phyloP scores from a whole-genome alignment of 1,140 invertebrate species.

The Hermatobates lingyangjiaoensis region DNA sequence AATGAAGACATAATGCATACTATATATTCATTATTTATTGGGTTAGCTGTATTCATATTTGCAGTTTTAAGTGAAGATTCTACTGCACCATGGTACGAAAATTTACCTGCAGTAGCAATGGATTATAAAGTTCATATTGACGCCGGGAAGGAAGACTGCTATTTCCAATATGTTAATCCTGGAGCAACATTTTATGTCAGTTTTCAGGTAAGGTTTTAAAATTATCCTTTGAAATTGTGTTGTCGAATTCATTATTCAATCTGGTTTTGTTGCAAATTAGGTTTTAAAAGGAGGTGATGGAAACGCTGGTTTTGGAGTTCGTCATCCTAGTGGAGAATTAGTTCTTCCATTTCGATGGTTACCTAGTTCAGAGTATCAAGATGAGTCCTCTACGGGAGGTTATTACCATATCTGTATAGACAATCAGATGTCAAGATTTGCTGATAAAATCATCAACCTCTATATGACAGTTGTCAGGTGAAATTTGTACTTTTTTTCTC shows the following conservation, averaged over 20 bases:
- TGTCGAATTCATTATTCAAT: background rate
- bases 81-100: constrained; percentile 17
- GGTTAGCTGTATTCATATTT: too few species aligned
- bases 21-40: too few species aligned
- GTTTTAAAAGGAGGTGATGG: constrained; percentile 77
- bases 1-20: too few species aligned
- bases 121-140: constrained; percentile 88
- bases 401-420: constrained; percentile 90
- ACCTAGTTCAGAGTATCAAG: constrained; percentile 68
- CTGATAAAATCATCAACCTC: constrained; percentile 77
- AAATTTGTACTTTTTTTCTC: constrained; percentile 1
- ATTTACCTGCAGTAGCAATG: constrained; percentile 73
- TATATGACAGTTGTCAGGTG: constrained; percentile 80
- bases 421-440: constrained; percentile 84
- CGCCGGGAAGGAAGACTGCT: constrained; percentile 86
- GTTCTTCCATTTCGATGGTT: constrained; percentile 82
- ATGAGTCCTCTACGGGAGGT: constrained; percentile 52
- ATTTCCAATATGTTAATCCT: constrained; percentile 77
- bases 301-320: constrained; percentile 76
- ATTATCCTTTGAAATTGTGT: background rate
- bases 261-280: constrained; percentile 23
- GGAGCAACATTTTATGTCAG: constrained; percentile 85
- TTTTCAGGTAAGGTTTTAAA: constrained; percentile 49
- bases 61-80: too few species aligned
- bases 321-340: constrained; percentile 61